Percentiles rank a stretch among this genome's conserved stretches.
phyloP scores from a whole-genome alignment of 2,888 invertebrate genomes.

The Scrobipalpa atriplicella region DNA sequence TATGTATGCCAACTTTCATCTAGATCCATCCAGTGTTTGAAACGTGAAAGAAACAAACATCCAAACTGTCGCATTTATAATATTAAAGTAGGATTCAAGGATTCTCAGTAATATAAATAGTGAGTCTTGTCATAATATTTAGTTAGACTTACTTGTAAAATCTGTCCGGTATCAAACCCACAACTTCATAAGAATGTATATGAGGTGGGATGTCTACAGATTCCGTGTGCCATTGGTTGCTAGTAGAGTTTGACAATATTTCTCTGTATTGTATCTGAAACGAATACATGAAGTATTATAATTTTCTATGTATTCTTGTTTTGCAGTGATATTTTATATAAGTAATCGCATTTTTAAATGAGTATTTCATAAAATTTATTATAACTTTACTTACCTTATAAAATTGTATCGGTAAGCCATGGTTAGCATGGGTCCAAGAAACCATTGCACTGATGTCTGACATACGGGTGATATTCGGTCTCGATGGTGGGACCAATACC shows the following conservation, averaged over 20 bases:
- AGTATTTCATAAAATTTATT: too few relatives aligned
- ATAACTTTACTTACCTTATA: constrained; percentile 84
- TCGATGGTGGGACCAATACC: constrained; percentile 93
- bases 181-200: constrained; percentile 90
- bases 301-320: too few relatives aligned
- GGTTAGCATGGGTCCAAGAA: constrained; percentile 93
- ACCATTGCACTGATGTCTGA: constrained; percentile 97
- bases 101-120: too few relatives aligned
- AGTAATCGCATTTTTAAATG: too few relatives aligned
- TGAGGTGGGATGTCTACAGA: constrained; percentile 91
- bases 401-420: constrained; percentile 92
- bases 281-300: constrained; percentile 4
- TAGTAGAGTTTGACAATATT: constrained; percentile 60
- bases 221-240: constrained; percentile 88
- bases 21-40: too few relatives aligned
- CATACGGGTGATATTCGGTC: constrained; percentile 92
- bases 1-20: too few relatives aligned
- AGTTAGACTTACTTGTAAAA: constrained; percentile 86
- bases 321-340: too few relatives aligned
- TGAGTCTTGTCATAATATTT: too few relatives aligned
- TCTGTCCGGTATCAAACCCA: constrained; percentile 88
- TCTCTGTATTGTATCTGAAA: constrained; percentile 74
- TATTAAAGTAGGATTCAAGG: too few relatives aligned
- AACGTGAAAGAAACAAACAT: too few relatives aligned
- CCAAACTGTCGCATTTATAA: too few relatives aligned